Conservation (phyloP, 2,797 vertebrate species). For the Hypotaenidia okinawae region DNA sequence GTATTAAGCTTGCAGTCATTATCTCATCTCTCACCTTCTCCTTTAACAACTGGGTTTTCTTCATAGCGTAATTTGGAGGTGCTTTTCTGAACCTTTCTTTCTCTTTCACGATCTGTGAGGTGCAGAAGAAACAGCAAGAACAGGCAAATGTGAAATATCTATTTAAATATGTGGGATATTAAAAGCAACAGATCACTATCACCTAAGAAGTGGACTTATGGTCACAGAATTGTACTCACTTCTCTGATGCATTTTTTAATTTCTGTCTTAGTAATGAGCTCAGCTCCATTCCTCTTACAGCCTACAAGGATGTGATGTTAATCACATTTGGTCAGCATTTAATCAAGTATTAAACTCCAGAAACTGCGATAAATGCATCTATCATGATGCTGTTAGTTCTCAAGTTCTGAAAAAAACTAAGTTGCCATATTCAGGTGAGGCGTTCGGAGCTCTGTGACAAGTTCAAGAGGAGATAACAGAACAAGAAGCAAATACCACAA, state of each 20-base stretch:
- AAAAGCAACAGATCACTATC: not conserved
- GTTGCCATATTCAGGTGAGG: not conserved
- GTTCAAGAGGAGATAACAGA: not conserved
- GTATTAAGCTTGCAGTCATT: not conserved
- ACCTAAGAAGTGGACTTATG: not conserved
- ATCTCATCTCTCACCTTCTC: conserved; percentile 88
- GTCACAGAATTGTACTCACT: not conserved
- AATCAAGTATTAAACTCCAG: not conserved
- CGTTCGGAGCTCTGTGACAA: not conserved
- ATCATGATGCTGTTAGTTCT: not conserved
- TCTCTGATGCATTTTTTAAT: not conserved
- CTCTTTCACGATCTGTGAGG: conserved; percentile 94
- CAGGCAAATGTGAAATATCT: not conserved
- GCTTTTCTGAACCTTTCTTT: conserved; percentile 98
- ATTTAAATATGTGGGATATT: not conserved
- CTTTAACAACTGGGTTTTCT: conserved; percentile 97
- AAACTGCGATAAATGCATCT: not conserved
- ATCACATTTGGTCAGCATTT: not conserved
- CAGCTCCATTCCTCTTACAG: not conserved
- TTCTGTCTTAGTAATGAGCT: not conserved
- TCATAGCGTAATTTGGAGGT: conserved; percentile 99
- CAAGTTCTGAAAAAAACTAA: not conserved
- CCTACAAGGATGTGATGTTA: not conserved
- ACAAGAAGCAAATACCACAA: not conserved
- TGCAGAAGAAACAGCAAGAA: not conserved